phyloP scores from a whole-genome alignment of 1,140 invertebrate species.

The Agrilus planipennis region DNA sequence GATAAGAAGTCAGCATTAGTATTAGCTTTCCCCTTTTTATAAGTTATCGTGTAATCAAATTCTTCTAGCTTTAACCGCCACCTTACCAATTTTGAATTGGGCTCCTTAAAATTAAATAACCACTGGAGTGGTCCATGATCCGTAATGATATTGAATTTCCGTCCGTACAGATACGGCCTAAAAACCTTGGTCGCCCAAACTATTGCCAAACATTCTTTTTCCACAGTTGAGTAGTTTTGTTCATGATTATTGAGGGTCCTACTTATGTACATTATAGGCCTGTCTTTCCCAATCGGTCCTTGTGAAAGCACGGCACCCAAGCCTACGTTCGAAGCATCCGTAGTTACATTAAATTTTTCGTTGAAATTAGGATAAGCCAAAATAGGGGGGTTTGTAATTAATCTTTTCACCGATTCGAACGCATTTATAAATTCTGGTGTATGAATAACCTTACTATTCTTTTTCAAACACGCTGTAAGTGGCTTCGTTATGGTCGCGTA shows the following conservation, averaged over 20 bases:
- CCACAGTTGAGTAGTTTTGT: constrained; percentile 25
- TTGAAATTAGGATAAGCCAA: constrained; percentile 17
- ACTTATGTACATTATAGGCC: constrained; percentile 29
- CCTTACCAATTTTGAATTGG: too few relatives aligned
- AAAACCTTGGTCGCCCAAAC: too few relatives aligned
- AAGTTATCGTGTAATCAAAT: constrained; percentile 29
- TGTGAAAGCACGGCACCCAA: constrained; percentile 21
- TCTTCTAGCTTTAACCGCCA: constrained; percentile 28
- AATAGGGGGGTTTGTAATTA: too few relatives aligned
- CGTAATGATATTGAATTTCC: too few relatives aligned
- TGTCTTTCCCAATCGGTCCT: constrained; percentile 14
- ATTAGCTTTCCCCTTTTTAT: constrained; percentile 10
- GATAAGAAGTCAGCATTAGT: constrained; percentile 20
- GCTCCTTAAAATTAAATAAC: too few relatives aligned
- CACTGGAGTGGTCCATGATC: too few relatives aligned
- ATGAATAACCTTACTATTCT: constrained; percentile 14
- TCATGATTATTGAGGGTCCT: constrained; percentile 24
- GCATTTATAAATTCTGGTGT: constrained; percentile 19
- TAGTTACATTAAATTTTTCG: constrained; percentile 17
- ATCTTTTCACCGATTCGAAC: too few relatives aligned
- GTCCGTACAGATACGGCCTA: too few relatives aligned
- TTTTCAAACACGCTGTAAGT: constrained; percentile 17
- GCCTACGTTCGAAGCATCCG: constrained; percentile 16
- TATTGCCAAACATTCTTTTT: too few relatives aligned
- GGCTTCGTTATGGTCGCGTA: constrained; percentile 4